phyloP scores from a whole-genome alignment of 2,113 vertebrate genomes.

The Hippocampus abdominalis region DNA sequence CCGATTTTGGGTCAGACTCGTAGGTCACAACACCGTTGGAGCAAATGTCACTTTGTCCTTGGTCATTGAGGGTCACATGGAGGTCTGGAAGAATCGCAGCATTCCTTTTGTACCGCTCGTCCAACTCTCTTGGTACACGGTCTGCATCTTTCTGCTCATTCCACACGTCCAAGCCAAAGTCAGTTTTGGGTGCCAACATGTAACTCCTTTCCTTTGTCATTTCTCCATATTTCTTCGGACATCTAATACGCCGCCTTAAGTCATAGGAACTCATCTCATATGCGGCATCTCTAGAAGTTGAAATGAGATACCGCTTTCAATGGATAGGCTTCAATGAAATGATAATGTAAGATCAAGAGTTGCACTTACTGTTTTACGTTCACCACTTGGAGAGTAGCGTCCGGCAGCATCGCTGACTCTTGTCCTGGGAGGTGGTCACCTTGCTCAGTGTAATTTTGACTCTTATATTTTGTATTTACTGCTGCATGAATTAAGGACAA shows the following conservation, averaged over 20 bases:
- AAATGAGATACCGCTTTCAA: constrained; percentile 5
- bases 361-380: constrained; percentile 44
- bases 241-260: constrained; percentile 51
- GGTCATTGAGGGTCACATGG: neutral
- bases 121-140: constrained; percentile 27
- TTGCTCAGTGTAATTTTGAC: neutral
- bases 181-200: constrained; percentile 17
- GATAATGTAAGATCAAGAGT: neutral
- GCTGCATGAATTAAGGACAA: neutral
- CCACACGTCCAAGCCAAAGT: constrained; percentile 21
- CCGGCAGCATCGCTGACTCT: constrained; percentile 19
- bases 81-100: constrained; percentile 54
- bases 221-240: constrained; percentile 62
- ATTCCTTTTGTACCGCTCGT: constrained; percentile 50
- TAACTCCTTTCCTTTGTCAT: constrained; percentile 44
- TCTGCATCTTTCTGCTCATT: constrained; percentile 23
- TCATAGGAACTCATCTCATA: constrained; percentile 53
- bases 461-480: constrained; percentile 4
- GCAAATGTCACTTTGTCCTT: neutral
- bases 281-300: constrained; percentile 30
- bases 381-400: constrained; percentile 10
- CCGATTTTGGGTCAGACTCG: neutral
- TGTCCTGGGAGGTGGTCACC: neutral
- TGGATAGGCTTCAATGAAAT: neutral
- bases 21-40: neutral